A percentile compares a stretch with the other conserved stretches of the same genome.
Evolutionary conservation across 2,113 vertebrate species (phyloP).

Genomic region (Tor tambroides): DNA sequence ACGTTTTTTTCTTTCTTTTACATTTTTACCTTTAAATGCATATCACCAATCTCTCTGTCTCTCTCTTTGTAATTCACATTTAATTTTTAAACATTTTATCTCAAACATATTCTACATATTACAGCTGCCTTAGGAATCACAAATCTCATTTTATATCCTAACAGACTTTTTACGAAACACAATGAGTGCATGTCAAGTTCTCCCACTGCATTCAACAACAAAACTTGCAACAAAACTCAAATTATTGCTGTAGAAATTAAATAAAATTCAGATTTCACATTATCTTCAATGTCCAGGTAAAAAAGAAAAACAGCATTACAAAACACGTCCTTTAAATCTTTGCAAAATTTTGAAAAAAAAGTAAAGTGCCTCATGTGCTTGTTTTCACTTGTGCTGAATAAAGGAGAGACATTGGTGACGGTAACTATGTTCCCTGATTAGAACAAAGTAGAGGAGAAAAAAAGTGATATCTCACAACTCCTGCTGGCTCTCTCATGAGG

Average conservation of each 20-base stretch:
- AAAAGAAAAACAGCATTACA: conserved; percentile 15
- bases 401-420: conserved; percentile 36
- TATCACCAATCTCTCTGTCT: not conserved
- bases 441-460: conserved; percentile 54
- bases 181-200: conserved; percentile 32
- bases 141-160: not conserved
- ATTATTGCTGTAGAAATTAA: conserved; percentile 11
- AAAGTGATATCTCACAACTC: conserved; percentile 59
- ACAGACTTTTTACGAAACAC: not conserved
- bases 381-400: conserved; percentile 39
- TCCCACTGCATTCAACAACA: conserved; percentile 27
- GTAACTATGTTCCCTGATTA: conserved; percentile 53
- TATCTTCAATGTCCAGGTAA: conserved; percentile 51
- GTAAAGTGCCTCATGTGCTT: conserved; percentile 25
- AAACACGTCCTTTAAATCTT: conserved; percentile 42
- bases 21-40: not conserved
- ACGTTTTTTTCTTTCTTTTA: not conserved
- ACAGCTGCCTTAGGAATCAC: not conserved
- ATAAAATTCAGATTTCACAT: conserved; percentile 45
- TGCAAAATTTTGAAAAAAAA: conserved; percentile 9
- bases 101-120: not conserved
- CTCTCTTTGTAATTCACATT: not conserved
- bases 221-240: conserved; percentile 43
- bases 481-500: conserved; percentile 62
- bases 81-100: not conserved